phyloP scores from a whole-genome alignment of 2,113 vertebrate genomes.

The Pluvialis apricaria region DNA sequence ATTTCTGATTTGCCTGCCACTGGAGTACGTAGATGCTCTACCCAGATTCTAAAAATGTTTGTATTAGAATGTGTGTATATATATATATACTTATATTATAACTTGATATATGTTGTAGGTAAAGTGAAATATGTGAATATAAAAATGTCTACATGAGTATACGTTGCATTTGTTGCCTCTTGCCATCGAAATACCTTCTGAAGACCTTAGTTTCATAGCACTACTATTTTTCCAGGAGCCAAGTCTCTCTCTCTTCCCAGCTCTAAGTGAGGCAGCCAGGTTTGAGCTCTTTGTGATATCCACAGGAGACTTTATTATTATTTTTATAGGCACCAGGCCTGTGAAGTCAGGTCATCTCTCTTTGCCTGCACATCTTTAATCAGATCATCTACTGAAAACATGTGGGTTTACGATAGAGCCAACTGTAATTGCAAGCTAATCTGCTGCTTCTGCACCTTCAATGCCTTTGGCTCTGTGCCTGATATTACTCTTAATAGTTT shows the following conservation, averaged over 20 bases:
- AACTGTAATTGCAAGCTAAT: not conserved
- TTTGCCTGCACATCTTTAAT: not conserved
- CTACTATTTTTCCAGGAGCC: not conserved
- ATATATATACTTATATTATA: fast-evolving
- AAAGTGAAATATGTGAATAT: not conserved
- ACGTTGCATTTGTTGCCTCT: not conserved
- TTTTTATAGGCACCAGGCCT: not conserved
- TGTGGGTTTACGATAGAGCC: not conserved
- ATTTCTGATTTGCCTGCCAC: not conserved
- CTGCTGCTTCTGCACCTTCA: constrained; percentile 5
- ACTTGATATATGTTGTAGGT: fast-evolving
- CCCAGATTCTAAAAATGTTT: not conserved
- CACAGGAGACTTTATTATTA: not conserved
- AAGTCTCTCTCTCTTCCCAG: not conserved
- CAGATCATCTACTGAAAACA: not conserved
- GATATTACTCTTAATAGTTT: not conserved
- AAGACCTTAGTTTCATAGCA: not conserved
- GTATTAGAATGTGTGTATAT: not conserved
- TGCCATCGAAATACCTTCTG: not conserved
- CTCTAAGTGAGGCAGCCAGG: not conserved
- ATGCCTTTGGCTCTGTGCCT: not conserved
- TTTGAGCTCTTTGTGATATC: not conserved
- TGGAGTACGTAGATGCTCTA: not conserved
- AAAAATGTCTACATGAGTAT: no score
- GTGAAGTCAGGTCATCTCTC: not conserved